Base-by-base conservation (phyloP, 2,113 vertebrate species). In the Xiphophorus maculatus region DNA sequence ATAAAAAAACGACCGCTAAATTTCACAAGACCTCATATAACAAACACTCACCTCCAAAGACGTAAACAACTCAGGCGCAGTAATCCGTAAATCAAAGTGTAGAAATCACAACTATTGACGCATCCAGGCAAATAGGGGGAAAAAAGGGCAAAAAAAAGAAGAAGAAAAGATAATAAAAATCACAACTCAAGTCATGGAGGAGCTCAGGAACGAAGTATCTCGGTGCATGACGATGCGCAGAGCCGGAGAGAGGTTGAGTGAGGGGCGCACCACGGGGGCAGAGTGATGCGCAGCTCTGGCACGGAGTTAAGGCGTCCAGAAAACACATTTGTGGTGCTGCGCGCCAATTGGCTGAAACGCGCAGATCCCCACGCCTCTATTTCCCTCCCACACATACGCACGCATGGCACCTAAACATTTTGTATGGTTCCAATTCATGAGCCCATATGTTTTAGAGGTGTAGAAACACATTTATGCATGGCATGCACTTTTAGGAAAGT, bases 331-430 rank as follows among this genome's bases (percentile, higher is more conserved):
- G 65, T 76, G 30, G 67, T 85, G 74, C 91, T 83, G 80, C 69
- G 70, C 76, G 67, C 89, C 83, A 67, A 96, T 96, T 95, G 95
- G 94, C 81, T 92, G n/a, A 83, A 61, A 80, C 76, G 7, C 48
- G 58, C 63, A 51, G 35, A 48, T 42, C 40, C 74, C 73, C 81
- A 51, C 62, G 13, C 28, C 80, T 6, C 77, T 51, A 33, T 42
- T 44, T 60, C 28, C 27, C 78, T 15, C 44, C 40, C 65, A 12
- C 37, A 14, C 83, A 48, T 65, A 22, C 67, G 63, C 85, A 67
- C 80, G 66, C 65, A 30, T 6, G 64, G 14, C 73, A 66, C 54
- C n/a, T 29, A 37, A 29, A 28, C 66, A 73, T 70, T 73, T 75
- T 58, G 65, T 65, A 65, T 33, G 17, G 32, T 35, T 35, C 63